A percentile compares a stretch with the other conserved stretches of the same genome.
phyloP scores from a whole-genome alignment of 2,797 vertebrate genomes.

The Meriones psammophilus region DNA sequence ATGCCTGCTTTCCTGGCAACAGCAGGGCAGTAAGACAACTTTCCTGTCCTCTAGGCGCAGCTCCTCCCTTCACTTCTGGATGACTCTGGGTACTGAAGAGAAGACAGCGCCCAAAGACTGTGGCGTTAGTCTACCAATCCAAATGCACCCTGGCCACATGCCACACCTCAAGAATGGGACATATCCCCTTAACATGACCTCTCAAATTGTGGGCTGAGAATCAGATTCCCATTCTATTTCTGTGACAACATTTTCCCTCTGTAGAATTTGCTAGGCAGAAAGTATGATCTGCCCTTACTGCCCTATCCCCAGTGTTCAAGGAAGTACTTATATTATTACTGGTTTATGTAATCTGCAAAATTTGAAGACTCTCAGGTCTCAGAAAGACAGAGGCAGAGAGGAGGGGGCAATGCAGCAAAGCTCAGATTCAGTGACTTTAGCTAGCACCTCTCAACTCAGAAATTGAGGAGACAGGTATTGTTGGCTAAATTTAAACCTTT shows the following conservation, averaged over 20 bases:
- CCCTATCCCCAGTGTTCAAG: neutral
- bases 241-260: constrained; percentile 15
- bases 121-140: neutral
- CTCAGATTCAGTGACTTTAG: neutral
- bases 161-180: neutral
- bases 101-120: neutral
- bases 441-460: neutral
- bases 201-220: constrained; percentile 23
- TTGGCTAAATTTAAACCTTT: neutral
- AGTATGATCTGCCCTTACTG: neutral
- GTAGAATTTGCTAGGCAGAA: neutral
- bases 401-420: neutral
- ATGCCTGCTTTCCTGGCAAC: neutral
- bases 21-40: neutral
- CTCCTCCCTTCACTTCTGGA: neutral
- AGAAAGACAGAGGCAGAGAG: neutral
- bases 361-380: neutral
- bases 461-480: constrained; percentile 1
- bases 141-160: neutral
- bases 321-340: neutral
- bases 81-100: neutral
- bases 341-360: neutral
- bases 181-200: neutral
- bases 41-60: neutral
- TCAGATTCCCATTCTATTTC: neutral